phyloP scores from a whole-genome alignment of 2,113 vertebrate species.

The Nestor notabilis region DNA sequence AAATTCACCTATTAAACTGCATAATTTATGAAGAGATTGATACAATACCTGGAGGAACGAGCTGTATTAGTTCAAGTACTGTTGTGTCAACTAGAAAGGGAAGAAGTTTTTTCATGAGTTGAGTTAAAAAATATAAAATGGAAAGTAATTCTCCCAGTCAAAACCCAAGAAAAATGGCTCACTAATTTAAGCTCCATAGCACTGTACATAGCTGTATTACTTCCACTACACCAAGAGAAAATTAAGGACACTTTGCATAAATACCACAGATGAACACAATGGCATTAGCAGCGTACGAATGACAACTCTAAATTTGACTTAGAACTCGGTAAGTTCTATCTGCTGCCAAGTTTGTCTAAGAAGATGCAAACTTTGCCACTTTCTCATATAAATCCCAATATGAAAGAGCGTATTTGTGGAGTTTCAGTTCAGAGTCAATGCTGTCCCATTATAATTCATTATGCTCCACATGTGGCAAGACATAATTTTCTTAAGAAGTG shows the following conservation, averaged over 20 bases:
- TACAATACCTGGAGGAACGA: conserved; percentile 89
- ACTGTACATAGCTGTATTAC: neutral
- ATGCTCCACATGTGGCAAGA: neutral
- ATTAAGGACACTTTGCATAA: neutral
- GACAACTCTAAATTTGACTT: neutral
- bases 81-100: conserved; percentile 88
- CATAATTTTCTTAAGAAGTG: neutral
- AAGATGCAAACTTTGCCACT: neutral
- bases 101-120: conserved; percentile 44
- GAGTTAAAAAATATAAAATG: conserved; percentile 25
- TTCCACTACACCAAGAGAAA: neutral
- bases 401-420: neutral
- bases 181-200: neutral
- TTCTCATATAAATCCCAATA: neutral
- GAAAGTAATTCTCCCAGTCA: neutral
- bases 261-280: neutral
- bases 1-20: conserved; percentile 47
- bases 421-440: neutral
- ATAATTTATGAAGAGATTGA: conserved; percentile 34
- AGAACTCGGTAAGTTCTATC: neutral
- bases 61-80: conserved; percentile 91
- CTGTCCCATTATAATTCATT: neutral
- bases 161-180: neutral
- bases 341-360: neutral
- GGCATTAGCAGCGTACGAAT: neutral